Conservation (phyloP, 2,797 vertebrate species). For the Capromys pilorides region DNA sequence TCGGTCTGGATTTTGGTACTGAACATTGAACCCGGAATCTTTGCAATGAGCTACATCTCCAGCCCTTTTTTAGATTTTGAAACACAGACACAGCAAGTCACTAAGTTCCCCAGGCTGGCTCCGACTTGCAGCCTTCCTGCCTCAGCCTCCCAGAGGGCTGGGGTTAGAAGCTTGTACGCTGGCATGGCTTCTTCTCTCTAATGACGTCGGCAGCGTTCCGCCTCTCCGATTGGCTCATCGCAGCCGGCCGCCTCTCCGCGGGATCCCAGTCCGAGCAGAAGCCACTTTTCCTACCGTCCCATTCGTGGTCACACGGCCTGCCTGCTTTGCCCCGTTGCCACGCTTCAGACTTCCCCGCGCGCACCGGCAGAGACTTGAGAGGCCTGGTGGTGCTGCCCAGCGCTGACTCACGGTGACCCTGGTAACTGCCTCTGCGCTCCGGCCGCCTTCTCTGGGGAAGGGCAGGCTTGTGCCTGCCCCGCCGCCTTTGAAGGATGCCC, state of each 20-base stretch:
- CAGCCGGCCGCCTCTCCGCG: background rate
- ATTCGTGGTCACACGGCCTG: background rate
- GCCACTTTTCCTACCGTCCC: background rate
- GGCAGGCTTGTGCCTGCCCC: background rate
- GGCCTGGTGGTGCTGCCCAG: background rate
- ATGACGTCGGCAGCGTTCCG: background rate
- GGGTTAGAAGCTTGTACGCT: background rate
- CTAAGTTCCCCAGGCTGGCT: background rate
- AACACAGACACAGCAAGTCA: background rate
- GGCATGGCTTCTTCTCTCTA: no score
- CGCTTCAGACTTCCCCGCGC: background rate
- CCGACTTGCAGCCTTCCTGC: background rate
- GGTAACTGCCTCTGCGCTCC: background rate
- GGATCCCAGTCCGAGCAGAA: background rate
- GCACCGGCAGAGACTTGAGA: background rate
- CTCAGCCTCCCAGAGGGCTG: background rate
- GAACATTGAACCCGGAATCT: background rate
- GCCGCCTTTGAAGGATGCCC: background rate
- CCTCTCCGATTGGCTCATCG: background rate
- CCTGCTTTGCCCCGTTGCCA: background rate
- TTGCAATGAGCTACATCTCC: background rate
- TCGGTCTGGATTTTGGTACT: background rate
- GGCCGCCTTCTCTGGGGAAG: conserved; percentile 19
- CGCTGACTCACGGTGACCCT: background rate
- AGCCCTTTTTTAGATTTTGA: background rate